Percentiles rank a stretch among this genome's conserved stretches.
Evolutionary conservation across 2,888 invertebrate genomes (phyloP).

Genomic region (Stenichneumon culpator): DNA sequence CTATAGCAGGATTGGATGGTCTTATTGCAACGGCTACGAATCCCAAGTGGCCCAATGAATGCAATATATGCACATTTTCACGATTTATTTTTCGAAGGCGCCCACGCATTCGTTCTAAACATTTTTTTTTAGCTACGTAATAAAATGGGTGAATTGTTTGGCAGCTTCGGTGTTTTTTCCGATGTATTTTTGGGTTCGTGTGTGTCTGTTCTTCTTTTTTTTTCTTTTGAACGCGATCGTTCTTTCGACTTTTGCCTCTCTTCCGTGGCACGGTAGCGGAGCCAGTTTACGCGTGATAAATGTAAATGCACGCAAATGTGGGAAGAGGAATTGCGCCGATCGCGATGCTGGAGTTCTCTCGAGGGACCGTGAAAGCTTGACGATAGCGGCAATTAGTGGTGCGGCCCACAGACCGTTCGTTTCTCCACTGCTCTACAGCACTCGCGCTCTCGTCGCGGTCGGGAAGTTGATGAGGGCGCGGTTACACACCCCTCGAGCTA

Average conservation of each 20-base stretch:
- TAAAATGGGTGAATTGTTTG: background rate
- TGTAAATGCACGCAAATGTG: conserved; percentile 73
- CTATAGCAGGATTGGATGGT: background rate
- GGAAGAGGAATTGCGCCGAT: conserved; percentile 74
- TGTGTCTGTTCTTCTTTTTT: background rate
- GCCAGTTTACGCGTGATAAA: conserved; percentile 52
- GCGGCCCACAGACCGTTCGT: conserved; percentile 66
- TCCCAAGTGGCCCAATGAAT: background rate
- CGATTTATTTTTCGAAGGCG: background rate
- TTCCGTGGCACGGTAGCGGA: background rate
- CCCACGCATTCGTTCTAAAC: background rate
- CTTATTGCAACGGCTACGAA: background rate
- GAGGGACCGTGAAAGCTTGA: conserved; percentile 54
- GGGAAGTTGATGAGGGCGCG: conserved; percentile 75
- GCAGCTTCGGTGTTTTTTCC: background rate
- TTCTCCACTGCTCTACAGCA: conserved; percentile 64
- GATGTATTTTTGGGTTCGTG: background rate
- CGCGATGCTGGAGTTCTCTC: conserved; percentile 53
- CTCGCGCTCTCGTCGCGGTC: conserved; percentile 63
- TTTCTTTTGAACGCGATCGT: conserved; percentile 1
- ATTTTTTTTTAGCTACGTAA: background rate
- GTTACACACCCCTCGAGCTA: conserved; percentile 62
- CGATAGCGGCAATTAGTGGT: conserved; percentile 79
- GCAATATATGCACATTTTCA: background rate
- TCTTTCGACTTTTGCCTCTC: background rate